phyloP scores from a whole-genome alignment of 2,888 invertebrate genomes.

The Cetonia aurata region DNA sequence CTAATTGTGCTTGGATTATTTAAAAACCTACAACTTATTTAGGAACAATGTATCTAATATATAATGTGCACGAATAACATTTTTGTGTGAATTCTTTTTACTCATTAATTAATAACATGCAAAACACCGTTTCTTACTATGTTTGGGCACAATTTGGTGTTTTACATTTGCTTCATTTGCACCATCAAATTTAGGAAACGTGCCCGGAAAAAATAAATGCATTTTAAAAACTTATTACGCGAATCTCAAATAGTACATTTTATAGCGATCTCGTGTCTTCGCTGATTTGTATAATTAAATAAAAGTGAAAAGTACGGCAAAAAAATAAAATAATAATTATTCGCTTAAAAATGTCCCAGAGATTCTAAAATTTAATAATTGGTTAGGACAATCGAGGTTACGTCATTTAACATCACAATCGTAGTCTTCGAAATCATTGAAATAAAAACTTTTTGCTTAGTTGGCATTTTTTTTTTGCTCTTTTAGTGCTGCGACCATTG shows the following conservation, averaged over 20 bases:
- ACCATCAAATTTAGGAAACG: slow-evolving; percentile 55
- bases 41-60: slow-evolving; percentile 52
- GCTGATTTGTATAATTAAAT: slow-evolving; percentile 22
- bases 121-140: slow-evolving; percentile 38
- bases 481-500: not conserved
- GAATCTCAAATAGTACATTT: not conserved
- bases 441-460: slow-evolving; percentile 33
- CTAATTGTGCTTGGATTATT: slow-evolving; percentile 40
- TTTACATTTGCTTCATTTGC: slow-evolving; percentile 49
- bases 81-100: slow-evolving; percentile 43
- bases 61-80: slow-evolving; percentile 43
- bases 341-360: slow-evolving; percentile 8
- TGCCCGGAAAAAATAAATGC: slow-evolving; percentile 46
- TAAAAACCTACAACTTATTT: slow-evolving; percentile 49
- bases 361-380: not conserved
- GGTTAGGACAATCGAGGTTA: slow-evolving; percentile 37
- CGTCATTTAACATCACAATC: slow-evolving; percentile 41
- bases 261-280: not conserved
- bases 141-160: slow-evolving; percentile 42
- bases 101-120: slow-evolving; percentile 27
- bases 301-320: slow-evolving; percentile 24
- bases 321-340: not conserved
- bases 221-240: slow-evolving; percentile 22
- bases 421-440: slow-evolving; percentile 37
- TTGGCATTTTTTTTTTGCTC: not conserved